Conservation (phyloP, 1,140 invertebrate species). For the Hyphantria cunea region DNA sequence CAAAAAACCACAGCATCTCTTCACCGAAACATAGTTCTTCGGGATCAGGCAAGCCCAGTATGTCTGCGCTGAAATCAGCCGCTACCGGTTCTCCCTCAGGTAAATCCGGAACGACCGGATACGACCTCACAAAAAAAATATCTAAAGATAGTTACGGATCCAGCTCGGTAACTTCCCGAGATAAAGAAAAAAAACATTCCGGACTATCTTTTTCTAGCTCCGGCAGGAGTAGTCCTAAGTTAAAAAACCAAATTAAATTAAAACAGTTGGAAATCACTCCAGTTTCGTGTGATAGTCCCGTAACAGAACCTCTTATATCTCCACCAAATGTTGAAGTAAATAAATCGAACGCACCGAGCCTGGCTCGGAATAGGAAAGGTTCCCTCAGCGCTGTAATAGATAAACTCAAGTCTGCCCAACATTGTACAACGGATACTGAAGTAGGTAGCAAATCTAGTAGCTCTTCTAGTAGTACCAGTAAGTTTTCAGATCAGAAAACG, state of each 20-base stretch:
- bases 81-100: conserved; percentile 83
- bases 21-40: conserved; percentile 89
- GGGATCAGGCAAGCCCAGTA: conserved; percentile 92
- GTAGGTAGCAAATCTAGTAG: conserved; percentile 57
- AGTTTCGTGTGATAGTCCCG: conserved; percentile 67
- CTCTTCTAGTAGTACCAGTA: conserved; percentile 64
- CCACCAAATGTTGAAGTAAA: conserved; percentile 82
- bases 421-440: conserved; percentile 81
- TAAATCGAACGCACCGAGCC: conserved; percentile 81
- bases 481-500: conserved; percentile 82
- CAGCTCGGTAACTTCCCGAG: conserved; percentile 77
- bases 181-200: conserved; percentile 85
- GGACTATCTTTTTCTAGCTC: conserved; percentile 80
- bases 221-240: conserved; percentile 85
- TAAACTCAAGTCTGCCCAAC: conserved; percentile 90
- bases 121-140: conserved; percentile 77
- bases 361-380: conserved; percentile 87
- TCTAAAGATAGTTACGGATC: conserved; percentile 81
- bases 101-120: conserved; percentile 72
- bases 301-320: conserved; percentile 81
- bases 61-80: conserved; percentile 92
- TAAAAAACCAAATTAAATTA: conserved; percentile 86
- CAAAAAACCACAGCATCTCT: conserved; percentile 85
- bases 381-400: conserved; percentile 93
- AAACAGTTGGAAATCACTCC: conserved; percentile 85